These are phyloP conservation scores for Ditylenchus weischeri DNA, from an alignment of 2,888 invertebrate species.

Conservation along the genomic window DNA sequence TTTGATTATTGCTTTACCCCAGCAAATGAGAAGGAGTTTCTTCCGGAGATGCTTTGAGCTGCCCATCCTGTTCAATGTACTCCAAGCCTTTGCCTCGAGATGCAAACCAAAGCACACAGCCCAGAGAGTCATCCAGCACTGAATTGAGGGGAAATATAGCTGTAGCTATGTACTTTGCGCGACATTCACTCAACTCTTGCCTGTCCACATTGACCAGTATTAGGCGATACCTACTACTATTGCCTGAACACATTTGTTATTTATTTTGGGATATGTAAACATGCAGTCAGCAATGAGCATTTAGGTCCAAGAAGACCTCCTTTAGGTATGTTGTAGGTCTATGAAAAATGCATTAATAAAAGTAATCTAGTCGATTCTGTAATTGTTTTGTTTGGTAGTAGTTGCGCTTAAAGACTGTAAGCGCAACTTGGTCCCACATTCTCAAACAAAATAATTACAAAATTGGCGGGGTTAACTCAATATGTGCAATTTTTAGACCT, in stretches of 20 bases:
- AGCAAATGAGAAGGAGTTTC: background rate
- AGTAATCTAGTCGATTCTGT: too few species aligned
- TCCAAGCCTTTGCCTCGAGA: constrained; percentile 69
- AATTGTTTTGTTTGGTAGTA: too few species aligned
- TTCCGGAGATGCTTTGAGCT: background rate
- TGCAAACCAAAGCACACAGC: constrained; percentile 89
- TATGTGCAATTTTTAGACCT: too few species aligned
- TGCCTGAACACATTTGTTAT: constrained; percentile 67
- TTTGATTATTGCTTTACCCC: background rate
- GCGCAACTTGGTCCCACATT: too few species aligned
- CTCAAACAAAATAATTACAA: too few species aligned
- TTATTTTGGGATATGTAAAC: background rate
- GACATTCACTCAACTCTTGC: constrained; percentile 38
- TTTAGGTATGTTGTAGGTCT: too few species aligned
- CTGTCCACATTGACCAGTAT: constrained; percentile 50
- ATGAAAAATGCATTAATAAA: too few species aligned
- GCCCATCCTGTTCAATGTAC: constrained; percentile 1
- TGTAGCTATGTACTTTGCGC: constrained; percentile 25
- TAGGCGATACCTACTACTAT: constrained; percentile 60
- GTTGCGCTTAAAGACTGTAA: too few species aligned
- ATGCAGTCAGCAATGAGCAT: too few species aligned
- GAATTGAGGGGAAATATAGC: constrained; percentile 71
- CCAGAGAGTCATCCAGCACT: constrained; percentile 90
- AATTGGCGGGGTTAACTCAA: too few species aligned
- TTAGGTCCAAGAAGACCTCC: too few species aligned